Evolutionary conservation across 2,113 vertebrate species (phyloP), one percentile per base, ranked within the genome.

Genomic region (Pachycephala philippinensis): DNA sequence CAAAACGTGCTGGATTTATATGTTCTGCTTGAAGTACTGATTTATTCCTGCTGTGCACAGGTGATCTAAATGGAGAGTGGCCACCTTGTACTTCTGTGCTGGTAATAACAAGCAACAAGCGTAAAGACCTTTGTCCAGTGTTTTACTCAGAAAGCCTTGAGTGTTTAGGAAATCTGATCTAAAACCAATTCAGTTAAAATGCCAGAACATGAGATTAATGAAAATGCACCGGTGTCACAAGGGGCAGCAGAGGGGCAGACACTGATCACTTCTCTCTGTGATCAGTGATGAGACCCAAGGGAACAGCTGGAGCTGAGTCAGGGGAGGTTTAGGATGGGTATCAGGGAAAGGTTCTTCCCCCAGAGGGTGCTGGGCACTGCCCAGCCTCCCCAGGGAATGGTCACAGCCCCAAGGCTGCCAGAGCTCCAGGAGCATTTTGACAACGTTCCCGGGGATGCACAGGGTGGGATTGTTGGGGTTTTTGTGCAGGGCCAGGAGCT

Each of bases 381-480:
- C 0, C 22, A 31, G 44, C 26, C 31, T 50, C 26, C 21, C 21
- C 52, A 52, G 31, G 71, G 22, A 50, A 14, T 44, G 37, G 71
- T 2, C 71, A 17, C 1, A 0, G 31, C 26, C 44, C 35, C 0
- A 1, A 59, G 71, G 31, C 37, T 68, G 61, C 27, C 44, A 31
- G 27, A 59, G 27, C 33, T 68, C 14, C 53, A 19, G 45, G 28
- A 15, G 2, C 0, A 0, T 11, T 52, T 52, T 17, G 17, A 33
- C 37, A 37, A 1, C 0, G 0, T 21, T 44, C 13, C 26, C 21
- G 50, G 52, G 16, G 24, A 35, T 49, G 24, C 44, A 7, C 31
- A 27, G 31, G 7, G 21, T 52, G 27, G 21, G 15, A 27, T 60
- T 33, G 7, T 23, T 37, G 37, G 33, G 17, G 5, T 12, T 4